These are phyloP conservation scores for Nasonia giraulti DNA, from an alignment of 1,140 invertebrate species.

Conservation along the genomic window DNA sequence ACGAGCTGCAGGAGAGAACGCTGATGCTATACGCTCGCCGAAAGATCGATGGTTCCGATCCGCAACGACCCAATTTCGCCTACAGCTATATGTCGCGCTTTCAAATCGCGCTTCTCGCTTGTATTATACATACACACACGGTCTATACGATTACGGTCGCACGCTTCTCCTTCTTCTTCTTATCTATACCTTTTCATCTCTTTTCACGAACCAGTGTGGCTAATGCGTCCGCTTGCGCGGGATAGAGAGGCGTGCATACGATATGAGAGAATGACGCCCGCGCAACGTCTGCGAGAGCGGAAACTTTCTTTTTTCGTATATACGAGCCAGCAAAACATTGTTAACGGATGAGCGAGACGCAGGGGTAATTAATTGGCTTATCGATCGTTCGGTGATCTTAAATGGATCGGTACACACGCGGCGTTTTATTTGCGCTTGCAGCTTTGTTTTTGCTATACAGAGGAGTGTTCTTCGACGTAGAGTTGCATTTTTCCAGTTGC, in stretches of 20 bases:
- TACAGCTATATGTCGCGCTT: conserved; percentile 59
- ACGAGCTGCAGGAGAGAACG: conserved; percentile 1
- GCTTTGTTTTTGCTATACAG: neutral
- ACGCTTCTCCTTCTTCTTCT: neutral
- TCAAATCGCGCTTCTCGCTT: conserved; percentile 60
- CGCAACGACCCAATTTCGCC: conserved; percentile 62
- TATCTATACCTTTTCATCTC: neutral
- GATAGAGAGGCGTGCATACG: neutral
- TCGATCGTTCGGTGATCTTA: neutral
- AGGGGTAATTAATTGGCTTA: neutral
- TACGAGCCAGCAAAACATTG: neutral
- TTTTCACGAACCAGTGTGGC: neutral
- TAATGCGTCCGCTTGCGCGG: neutral
- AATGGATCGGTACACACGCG: neutral
- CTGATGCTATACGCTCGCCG: conserved; percentile 25
- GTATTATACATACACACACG: neutral
- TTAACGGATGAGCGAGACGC: neutral
- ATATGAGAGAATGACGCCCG: neutral
- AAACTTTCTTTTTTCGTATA: neutral
- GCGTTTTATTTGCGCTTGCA: neutral
- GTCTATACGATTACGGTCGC: conserved; percentile 7
- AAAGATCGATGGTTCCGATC: conserved; percentile 65
- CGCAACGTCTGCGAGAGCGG: neutral
- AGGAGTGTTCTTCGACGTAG: neutral
- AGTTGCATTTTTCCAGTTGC: neutral